Percentiles rank a stretch among this genome's conserved stretches.
Conservation (phyloP, 1,140 invertebrate genomes). For the Heliconius hewitsoni region DNA sequence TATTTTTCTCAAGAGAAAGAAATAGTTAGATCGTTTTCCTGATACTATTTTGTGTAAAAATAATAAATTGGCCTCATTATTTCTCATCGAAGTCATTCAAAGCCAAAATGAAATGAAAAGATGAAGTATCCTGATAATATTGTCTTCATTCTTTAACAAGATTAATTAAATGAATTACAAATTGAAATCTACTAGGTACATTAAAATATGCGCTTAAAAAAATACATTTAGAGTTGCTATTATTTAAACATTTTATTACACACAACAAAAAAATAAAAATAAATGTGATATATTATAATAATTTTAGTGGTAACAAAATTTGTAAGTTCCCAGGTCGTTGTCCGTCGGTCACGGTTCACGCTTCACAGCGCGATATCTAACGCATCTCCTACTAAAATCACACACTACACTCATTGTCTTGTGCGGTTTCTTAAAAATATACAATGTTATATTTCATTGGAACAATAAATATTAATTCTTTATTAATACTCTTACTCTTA, state of each 20-base stretch:
- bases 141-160: no score
- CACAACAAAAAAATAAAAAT: neutral
- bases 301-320: constrained; percentile 11
- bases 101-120: no score
- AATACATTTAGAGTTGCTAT: neutral
- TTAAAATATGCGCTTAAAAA: neutral
- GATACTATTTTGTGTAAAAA: no score
- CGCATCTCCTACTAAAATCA: constrained; percentile 39
- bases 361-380: constrained; percentile 37
- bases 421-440: constrained; percentile 19
- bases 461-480: neutral
- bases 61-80: no score
- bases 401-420: constrained; percentile 16
- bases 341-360: constrained; percentile 51
- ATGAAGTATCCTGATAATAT: no score
- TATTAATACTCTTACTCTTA: constrained; percentile 1
- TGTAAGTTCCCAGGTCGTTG: constrained; percentile 41
- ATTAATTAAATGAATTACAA: no score
- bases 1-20: no score
- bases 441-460: neutral
- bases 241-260: neutral
- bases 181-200: neutral
- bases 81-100: no score
- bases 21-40: no score
- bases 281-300: constrained; percentile 15